phyloP scores from a whole-genome alignment of 2,888 invertebrate genomes.

The Watsonalla cultraria region DNA sequence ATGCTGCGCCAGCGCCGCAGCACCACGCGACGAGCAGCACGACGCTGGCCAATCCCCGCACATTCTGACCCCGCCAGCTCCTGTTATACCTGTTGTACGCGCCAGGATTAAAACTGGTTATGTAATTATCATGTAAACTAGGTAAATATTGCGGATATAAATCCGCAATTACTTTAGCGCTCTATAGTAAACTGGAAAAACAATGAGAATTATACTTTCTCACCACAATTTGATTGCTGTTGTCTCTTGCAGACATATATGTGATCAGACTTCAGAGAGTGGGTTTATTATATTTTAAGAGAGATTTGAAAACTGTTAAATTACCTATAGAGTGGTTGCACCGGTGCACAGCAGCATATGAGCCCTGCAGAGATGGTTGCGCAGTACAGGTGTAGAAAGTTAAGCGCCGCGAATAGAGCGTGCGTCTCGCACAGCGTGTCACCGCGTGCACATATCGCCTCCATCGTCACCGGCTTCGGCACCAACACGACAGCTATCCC shows the following conservation, averaged over 20 bases:
- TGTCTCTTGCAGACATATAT: too few relatives aligned
- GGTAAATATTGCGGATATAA: too few relatives aligned
- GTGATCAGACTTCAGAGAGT: too few relatives aligned
- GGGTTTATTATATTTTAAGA: neutral
- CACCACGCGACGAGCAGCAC: constrained; percentile 50
- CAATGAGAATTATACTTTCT: too few relatives aligned
- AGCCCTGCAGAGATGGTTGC: constrained; percentile 60
- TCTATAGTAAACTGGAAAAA: too few relatives aligned
- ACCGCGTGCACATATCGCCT: constrained; percentile 52
- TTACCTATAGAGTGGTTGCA: constrained; percentile 43
- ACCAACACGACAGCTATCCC: neutral
- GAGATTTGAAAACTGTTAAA: neutral
- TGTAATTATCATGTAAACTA: neutral
- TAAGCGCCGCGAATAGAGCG: constrained; percentile 58
- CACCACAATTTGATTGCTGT: neutral
- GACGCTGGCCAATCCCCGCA: constrained; percentile 56
- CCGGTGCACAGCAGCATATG: constrained; percentile 58
- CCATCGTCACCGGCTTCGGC: constrained; percentile 36
- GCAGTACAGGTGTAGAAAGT: constrained; percentile 67
- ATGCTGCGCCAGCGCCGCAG: constrained; percentile 49
- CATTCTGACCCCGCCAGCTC: constrained; percentile 60
- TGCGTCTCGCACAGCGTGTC: constrained; percentile 48
- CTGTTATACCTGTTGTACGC: constrained; percentile 16
- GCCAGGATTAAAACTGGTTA: neutral
- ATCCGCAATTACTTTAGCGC: too few relatives aligned